Percentiles rank a stretch among this genome's conserved stretches.
Evolutionary conservation across 2,888 invertebrate species (phyloP).

Genomic region (Lasioglossum oenotherae): DNA sequence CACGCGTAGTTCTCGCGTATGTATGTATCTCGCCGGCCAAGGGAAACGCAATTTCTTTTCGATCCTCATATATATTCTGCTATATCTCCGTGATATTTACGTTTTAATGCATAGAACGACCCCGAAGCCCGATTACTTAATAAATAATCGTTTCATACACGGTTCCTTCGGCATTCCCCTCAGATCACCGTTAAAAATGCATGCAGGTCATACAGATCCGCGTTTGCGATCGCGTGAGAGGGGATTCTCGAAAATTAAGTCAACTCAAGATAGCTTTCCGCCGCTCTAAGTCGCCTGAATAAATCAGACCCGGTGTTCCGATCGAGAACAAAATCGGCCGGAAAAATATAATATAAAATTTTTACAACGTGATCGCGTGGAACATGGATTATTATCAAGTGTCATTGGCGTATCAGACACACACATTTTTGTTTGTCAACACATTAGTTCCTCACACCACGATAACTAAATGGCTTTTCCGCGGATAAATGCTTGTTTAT

Average conservation of each 20-base stretch:
- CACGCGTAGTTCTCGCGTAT: not conserved
- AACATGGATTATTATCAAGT: not conserved
- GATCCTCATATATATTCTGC: not conserved
- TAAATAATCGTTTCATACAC: conserved; percentile 45
- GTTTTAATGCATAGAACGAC: conserved; percentile 22
- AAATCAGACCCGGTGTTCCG: not conserved
- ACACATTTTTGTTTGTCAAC: not conserved
- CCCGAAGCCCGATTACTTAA: conserved; percentile 42
- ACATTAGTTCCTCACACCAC: not conserved
- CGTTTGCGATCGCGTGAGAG: conserved; percentile 15
- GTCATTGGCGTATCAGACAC: not conserved
- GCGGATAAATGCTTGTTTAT: conserved; percentile 21
- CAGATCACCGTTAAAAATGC: conserved; percentile 49
- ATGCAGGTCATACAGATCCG: conserved; percentile 39
- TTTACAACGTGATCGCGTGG: not conserved
- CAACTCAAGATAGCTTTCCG: not conserved
- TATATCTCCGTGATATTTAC: conserved; percentile 29
- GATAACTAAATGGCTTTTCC: not conserved
- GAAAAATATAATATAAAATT: not conserved
- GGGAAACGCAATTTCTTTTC: conserved; percentile 20
- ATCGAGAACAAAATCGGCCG: not conserved
- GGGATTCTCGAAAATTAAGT: conserved; percentile 40
- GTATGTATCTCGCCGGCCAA: not conserved
- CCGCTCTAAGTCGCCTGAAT: conserved; percentile 4
- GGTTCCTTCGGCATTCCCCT: conserved; percentile 13